These are phyloP conservation scores for Gymnosoma rotundatum DNA, from an alignment of 2,888 invertebrate species.

Conservation along the genomic window DNA sequence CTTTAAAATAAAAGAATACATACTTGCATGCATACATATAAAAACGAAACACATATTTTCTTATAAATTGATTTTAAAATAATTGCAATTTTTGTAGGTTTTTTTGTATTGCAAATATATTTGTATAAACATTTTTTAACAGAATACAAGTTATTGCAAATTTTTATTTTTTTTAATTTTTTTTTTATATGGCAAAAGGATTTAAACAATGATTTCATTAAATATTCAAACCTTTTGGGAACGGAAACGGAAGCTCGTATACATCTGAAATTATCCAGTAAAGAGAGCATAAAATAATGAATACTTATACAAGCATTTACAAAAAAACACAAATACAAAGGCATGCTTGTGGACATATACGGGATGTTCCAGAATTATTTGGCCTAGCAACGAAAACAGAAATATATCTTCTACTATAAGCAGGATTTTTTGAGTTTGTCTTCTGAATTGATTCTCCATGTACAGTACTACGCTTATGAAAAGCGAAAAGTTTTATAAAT, in stretches of 20 bases:
- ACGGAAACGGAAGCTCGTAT: slow-evolving; percentile 61
- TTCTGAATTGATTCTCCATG: no score
- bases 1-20: neutral
- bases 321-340: neutral
- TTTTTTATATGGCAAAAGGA: neutral
- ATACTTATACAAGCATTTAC: slow-evolving; percentile 15
- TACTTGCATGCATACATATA: no score
- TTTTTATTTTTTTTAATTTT: neutral
- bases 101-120: slow-evolving; percentile 19
- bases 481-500: no score
- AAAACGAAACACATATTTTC: slow-evolving; percentile 9
- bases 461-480: no score
- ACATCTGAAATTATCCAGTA: slow-evolving; percentile 44
- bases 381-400: no score
- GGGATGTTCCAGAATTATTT: neutral
- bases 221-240: slow-evolving; percentile 58
- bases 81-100: slow-evolving; percentile 13
- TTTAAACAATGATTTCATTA: slow-evolving; percentile 57
- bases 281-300: slow-evolving; percentile 49
- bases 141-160: slow-evolving; percentile 4
- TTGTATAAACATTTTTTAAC: slow-evolving; percentile 10
- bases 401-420: no score
- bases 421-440: no score
- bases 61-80: slow-evolving; percentile 31
- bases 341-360: neutral